A percentile compares a stretch with the other conserved stretches of the same genome.
These are phyloP conservation scores for Myiozetetes cayanensis DNA, from an alignment of 2,113 vertebrate genomes.

Conservation along the genomic window DNA sequence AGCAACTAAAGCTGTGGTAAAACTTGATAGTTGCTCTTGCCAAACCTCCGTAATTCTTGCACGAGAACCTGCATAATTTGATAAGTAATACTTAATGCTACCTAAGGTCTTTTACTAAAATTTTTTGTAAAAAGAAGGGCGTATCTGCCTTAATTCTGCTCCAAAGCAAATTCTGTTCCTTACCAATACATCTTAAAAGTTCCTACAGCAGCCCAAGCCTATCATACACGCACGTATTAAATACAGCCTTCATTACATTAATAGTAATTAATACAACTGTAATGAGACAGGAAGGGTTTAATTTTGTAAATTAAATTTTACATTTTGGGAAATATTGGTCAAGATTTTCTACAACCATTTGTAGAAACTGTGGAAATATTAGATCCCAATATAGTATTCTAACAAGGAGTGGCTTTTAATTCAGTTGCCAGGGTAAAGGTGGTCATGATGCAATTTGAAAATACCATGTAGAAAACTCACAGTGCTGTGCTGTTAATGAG, in stretches of 20 bases:
- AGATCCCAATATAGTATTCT: neutral
- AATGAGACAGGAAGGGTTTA: neutral
- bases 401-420: neutral
- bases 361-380: neutral
- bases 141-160: neutral
- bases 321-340: neutral
- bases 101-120: neutral
- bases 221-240: neutral
- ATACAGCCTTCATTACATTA: neutral
- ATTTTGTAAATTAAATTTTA: neutral
- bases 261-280: neutral
- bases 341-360: neutral
- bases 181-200: neutral
- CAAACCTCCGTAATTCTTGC: neutral
- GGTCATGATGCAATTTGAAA: neutral
- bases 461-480: neutral
- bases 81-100: neutral
- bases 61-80: neutral
- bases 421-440: neutral
- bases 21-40: neutral
- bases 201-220: neutral
- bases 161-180: neutral
- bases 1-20: neutral
- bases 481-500: neutral
- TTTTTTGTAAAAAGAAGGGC: neutral